Conservation (phyloP, 2,113 vertebrate species). For the Perca fluviatilis region DNA sequence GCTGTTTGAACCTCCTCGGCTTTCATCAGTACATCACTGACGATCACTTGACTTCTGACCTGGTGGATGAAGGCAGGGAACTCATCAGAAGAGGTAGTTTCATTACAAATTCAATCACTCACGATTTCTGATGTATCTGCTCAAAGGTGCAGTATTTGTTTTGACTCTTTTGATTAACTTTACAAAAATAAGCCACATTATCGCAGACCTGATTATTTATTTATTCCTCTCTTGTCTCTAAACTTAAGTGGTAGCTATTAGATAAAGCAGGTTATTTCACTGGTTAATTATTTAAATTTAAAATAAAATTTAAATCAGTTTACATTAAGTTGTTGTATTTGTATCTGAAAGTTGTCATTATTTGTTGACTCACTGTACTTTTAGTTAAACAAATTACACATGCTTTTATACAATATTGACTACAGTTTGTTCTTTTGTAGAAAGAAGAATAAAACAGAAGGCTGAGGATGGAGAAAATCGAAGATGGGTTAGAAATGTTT, state of each 20-base stretch:
- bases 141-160: background rate
- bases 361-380: background rate
- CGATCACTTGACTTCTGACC: conserved; percentile 92
- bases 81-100: conserved; percentile 91
- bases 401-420: conserved; percentile 1
- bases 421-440: conserved; percentile 78
- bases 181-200: background rate
- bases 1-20: conserved; percentile 94
- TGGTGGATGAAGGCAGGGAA: conserved; percentile 94
- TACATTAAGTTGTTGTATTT: background rate
- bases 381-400: background rate
- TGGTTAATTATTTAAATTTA: background rate
- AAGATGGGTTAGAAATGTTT: conserved; percentile 85
- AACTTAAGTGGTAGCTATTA: too few species aligned
- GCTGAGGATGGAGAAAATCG: conserved; percentile 89
- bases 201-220: background rate
- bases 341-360: background rate
- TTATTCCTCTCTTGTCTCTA: background rate
- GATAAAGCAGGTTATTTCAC: background rate
- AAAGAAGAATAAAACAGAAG: conserved; percentile 92
- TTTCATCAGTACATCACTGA: conserved; percentile 95
- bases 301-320: too few species aligned
- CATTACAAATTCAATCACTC: background rate
- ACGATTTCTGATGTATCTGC: background rate
- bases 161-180: background rate